Base-by-base conservation (phyloP, 2,888 invertebrate species). In the Harpalus rufipes region DNA sequence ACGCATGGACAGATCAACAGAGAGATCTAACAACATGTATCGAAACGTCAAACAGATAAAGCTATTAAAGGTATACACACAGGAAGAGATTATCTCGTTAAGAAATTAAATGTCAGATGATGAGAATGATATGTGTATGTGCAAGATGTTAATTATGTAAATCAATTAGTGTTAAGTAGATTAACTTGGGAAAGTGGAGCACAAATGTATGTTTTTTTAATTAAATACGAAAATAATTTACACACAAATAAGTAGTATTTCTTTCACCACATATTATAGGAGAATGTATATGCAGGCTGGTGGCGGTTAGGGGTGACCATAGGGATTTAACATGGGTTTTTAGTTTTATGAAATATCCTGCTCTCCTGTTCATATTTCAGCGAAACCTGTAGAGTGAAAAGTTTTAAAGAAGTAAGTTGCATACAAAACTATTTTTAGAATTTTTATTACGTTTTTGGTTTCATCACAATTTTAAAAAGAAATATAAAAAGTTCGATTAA, bases 11-110 rank as follows among this genome's bases (percentile, higher is more conserved):
- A 21, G 32, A 32, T 32, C 32, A 5, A 14, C 39, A 41, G 32
- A 32, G 6, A 18, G n/a, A 41, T 68, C 39, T 39, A 68, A 39
- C 68, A 68, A 32, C n/a, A n/a, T 8, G 39, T 10, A 7, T 63
- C 16, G n/a, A 58, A 76, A n/a, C 32, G 32, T 32, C 32, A 3
- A 32, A 32, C 78, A 78, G 68, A 68, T 68, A 79, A 78, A n/a
- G 41, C 58, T n/a, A 78, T 78, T 78, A 76, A 51, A 32, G 32
- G 32, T 32, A 21, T 21, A 32, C 32, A 5, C 32, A 51, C 44
- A 51, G 44, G 44, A 51, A 51, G 44, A 51, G 44, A 51, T 51
- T 51, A 8, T 8, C 44, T 51, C 4, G 44, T 12, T 12, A 51
- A 51, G 44, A 51, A 51, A 51, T 51, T 12, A 51, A 51, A 51